Evolutionary conservation across 2,888 invertebrate genomes (phyloP).

Genomic region (Alloplasta piceator): DNA sequence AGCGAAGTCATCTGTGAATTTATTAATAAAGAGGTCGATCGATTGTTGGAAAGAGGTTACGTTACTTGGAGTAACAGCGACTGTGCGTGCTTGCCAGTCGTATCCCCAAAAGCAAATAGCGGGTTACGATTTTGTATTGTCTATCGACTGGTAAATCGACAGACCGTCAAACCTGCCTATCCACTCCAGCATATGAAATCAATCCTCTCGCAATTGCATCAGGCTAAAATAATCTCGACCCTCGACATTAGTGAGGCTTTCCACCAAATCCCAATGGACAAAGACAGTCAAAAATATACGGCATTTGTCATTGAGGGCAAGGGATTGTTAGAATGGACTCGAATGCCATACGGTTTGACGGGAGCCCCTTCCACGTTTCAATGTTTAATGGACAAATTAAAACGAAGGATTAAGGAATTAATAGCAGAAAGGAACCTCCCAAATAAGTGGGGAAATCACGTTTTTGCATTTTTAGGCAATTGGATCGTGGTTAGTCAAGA

Average conservation of each 20-base stretch:
- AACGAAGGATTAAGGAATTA: constrained; percentile 5
- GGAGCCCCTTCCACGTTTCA: constrained; percentile 54
- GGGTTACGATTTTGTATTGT: constrained; percentile 48
- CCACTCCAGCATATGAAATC: constrained; percentile 56
- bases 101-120: constrained; percentile 40
- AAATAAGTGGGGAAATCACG: constrained; percentile 32
- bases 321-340: constrained; percentile 37
- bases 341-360: constrained; percentile 57
- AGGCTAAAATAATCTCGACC: constrained; percentile 54
- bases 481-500: constrained; percentile 55
- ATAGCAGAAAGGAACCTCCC: constrained; percentile 46
- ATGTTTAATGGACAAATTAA: constrained; percentile 45
- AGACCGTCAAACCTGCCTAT: constrained; percentile 53
- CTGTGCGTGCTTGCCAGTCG: constrained; percentile 50
- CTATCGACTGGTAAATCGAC: constrained; percentile 37
- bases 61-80: constrained; percentile 50
- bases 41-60: constrained; percentile 30
- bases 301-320: constrained; percentile 44
- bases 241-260: constrained; percentile 38
- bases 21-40: constrained; percentile 34
- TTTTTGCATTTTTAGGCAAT: constrained; percentile 55
- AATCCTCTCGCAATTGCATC: constrained; percentile 43
- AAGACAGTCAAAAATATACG: constrained; percentile 45
- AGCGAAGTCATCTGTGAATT: constrained; percentile 52
- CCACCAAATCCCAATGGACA: constrained; percentile 51